phyloP scores from a whole-genome alignment of 2,113 vertebrate species.

The Falcunculus frontatus region DNA sequence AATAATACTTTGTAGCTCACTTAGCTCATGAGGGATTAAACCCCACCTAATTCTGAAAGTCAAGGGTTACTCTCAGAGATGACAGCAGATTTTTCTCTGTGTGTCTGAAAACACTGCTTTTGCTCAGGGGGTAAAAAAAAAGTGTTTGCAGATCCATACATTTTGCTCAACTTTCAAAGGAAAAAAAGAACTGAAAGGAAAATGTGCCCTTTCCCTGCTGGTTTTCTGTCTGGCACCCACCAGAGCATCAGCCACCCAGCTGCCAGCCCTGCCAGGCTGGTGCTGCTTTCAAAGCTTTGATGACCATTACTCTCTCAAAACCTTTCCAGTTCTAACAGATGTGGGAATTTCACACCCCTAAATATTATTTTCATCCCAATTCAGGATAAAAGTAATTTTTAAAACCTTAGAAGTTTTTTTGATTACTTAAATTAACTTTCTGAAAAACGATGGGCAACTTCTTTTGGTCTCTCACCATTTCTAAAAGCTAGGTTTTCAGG shows the following conservation, averaged over 20 bases:
- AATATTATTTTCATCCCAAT: background rate
- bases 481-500: background rate
- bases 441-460: background rate
- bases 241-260: background rate
- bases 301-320: background rate
- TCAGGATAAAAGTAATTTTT: background rate
- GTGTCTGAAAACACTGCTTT: background rate
- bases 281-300: background rate
- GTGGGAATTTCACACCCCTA: background rate
- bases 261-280: background rate
- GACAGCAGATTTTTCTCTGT: background rate
- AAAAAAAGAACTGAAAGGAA: background rate
- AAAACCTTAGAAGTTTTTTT: background rate
- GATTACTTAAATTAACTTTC: background rate
- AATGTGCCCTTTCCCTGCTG: background rate
- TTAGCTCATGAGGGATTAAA: background rate
- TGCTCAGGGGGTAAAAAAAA: background rate
- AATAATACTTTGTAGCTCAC: fast-evolving
- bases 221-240: background rate
- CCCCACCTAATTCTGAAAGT: background rate
- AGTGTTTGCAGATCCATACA: background rate
- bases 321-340: background rate
- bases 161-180: background rate
- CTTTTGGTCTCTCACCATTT: background rate
- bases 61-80: background rate